Base-by-base conservation (phyloP, 2,888 invertebrate genomes). In the Anticlea derivata region DNA sequence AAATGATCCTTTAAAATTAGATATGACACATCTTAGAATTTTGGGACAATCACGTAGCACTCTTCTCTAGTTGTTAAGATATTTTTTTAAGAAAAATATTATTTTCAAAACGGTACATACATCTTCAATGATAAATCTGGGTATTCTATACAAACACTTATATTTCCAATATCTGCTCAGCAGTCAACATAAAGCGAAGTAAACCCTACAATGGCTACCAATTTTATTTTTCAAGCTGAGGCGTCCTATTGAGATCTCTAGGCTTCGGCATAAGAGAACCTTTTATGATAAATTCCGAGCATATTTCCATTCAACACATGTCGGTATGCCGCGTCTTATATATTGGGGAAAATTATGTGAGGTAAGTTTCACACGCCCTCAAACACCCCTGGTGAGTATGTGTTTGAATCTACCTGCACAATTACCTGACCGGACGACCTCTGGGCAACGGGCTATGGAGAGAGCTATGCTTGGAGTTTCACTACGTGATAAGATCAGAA, bases 201-300 rank as follows among this genome's bases (percentile, higher is more conserved):
- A 46, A 30, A 24, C 40, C 40, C 23, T 47, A 48, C 53, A 47
- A 54, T 37, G 24, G 41, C 44, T 45, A 33, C 52, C 50, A 39
- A 53, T 47, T 50, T 53, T 46, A 37, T 34, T 40, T 45, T 40
- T 31, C 30, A 38, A 27, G 29, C 17, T 17, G 17, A 47, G 35
- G 31, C 20, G 11, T 22, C 10, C 40, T 38, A 29, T 49, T 44
- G 38, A 31, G 29, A 11, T 30, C 45, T 31, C 41, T 50, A 49
- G 46, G 46, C 31, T 22, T 41, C 23, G 17, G 29, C 17, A 54
- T 54, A 57, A 60, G 48, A 51, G 49, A n/a, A 13, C 12, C 33
- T 12, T 50, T 51, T 44, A 38, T 41, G 31, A 43, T 34, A 45
- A 46, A 55, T 53, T 53, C 52, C 37, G 17, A 13, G 8, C 29